phyloP scores from a whole-genome alignment of 2,888 invertebrate genomes.

The Meloe dianella region DNA sequence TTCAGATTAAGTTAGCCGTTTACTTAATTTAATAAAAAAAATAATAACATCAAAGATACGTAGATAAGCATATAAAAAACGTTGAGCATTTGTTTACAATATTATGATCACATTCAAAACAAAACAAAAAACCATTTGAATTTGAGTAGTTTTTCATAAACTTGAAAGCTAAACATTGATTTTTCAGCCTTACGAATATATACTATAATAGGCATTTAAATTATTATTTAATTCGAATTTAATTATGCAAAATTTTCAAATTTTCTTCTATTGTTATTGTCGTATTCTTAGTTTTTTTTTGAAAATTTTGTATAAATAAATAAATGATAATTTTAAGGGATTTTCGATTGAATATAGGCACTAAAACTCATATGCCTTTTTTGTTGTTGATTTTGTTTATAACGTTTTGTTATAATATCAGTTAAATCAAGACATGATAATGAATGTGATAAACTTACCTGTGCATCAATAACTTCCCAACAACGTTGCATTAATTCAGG shows the following conservation, averaged over 20 bases:
- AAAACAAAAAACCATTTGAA: constrained; percentile 20
- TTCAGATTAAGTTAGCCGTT: constrained; percentile 26
- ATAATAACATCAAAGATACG: constrained; percentile 24
- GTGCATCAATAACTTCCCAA: constrained; percentile 98
- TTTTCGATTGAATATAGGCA: constrained; percentile 41
- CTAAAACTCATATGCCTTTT: constrained; percentile 54
- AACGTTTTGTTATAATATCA: constrained; percentile 23
- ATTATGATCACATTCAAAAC: constrained; percentile 37
- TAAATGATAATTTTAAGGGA: constrained; percentile 33
- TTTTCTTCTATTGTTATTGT: background rate
- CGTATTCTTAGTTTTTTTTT: constrained; percentile 2
- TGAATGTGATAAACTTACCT: constrained; percentile 70
- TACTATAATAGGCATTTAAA: too few species aligned
- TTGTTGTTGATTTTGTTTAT: constrained; percentile 37
- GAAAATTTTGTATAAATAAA: background rate
- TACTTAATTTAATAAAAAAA: constrained; percentile 20
- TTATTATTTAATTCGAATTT: too few species aligned
- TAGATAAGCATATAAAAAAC: constrained; percentile 24
- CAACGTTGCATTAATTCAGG: constrained; percentile 95
- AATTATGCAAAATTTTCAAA: background rate
- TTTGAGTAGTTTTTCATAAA: constrained; percentile 30
- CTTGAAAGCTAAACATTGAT: constrained; percentile 36
- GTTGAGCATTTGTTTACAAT: constrained; percentile 25
- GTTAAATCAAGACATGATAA: constrained; percentile 55
- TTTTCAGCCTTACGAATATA: too few species aligned